These are phyloP conservation scores for Dicentrarchus labrax DNA, from an alignment of 2,113 vertebrate genomes.

Conservation along the genomic window DNA sequence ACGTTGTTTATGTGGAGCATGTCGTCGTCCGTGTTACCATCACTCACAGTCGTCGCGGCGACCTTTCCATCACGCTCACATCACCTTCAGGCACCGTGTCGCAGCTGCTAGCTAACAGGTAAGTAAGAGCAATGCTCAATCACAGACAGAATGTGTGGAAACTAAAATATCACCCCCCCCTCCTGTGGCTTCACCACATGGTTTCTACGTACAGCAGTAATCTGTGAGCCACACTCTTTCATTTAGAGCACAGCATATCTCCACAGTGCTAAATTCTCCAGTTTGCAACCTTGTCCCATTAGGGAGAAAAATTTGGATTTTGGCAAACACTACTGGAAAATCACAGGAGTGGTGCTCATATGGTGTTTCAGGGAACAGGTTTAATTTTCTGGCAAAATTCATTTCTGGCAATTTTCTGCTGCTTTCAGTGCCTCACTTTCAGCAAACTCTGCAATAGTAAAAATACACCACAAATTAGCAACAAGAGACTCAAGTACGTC, in stretches of 20 bases:
- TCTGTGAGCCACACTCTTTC: neutral
- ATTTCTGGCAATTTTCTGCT: conserved; percentile 20
- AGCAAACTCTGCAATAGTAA: neutral
- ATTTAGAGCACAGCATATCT: conserved; percentile 9
- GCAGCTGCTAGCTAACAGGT: conserved; percentile 95
- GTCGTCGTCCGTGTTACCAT: conserved; percentile 91
- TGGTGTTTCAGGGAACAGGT: neutral
- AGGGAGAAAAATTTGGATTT: conserved; percentile 4
- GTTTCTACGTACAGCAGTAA: neutral
- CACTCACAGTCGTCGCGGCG: conserved; percentile 90
- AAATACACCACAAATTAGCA: neutral
- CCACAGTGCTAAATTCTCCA: conserved; percentile 22
- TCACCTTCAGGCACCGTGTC: conserved; percentile 96
- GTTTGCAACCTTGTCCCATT: conserved; percentile 28
- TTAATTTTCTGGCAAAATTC: neutral
- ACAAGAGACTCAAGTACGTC: neutral
- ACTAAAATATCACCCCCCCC: neutral
- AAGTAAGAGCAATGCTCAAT: conserved; percentile 43
- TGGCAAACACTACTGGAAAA: conserved; percentile 32
- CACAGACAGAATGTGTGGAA: neutral
- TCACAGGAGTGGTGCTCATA: neutral
- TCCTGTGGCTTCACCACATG: neutral
- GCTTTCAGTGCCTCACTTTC: neutral
- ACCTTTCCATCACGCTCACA: conserved; percentile 93
- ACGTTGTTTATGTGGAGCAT: conserved; percentile 93